Percentiles rank a stretch among this genome's conserved stretches.
Conservation (phyloP, 2,797 vertebrate species). For the Benthosema pterotum region DNA sequence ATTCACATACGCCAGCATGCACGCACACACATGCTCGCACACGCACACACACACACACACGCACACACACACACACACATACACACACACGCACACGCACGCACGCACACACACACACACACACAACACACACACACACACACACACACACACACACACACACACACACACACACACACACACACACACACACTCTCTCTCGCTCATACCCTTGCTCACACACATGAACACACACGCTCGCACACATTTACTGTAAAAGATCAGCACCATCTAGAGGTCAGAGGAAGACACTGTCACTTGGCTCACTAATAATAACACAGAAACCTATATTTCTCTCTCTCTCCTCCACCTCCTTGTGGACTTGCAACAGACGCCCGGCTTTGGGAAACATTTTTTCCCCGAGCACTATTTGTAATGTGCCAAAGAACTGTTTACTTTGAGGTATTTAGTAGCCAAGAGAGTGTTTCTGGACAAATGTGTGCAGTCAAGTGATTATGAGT, state of each 20-base stretch:
- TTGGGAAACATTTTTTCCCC: background rate
- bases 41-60: slow-evolving; percentile 32
- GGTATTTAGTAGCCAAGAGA: slow-evolving; percentile 34
- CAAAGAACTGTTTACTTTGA: slow-evolving; percentile 35
- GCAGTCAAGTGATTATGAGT: slow-evolving; percentile 21
- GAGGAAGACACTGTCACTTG: slow-evolving; percentile 8
- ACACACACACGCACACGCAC: slow-evolving; percentile 42
- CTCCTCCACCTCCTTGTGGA: background rate
- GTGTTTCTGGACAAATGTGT: slow-evolving; percentile 37
- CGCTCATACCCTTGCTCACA: slow-evolving; percentile 27
- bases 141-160: slow-evolving; percentile 16
- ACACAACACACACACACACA: slow-evolving; percentile 33
- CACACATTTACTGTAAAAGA: slow-evolving; percentile 84
- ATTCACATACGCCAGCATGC: slow-evolving; percentile 24
- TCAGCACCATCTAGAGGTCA: slow-evolving; percentile 93
- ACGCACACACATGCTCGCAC: slow-evolving; percentile 22
- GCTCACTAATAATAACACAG: background rate
- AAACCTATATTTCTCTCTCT: background rate
- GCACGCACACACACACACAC: slow-evolving; percentile 47
- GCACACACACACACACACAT: slow-evolving; percentile 19
- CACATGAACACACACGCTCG: slow-evolving; percentile 25
- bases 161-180: background rate
- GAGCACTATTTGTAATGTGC: slow-evolving; percentile 28
- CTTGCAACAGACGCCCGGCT: slow-evolving; percentile 6
- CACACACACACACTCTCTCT: slow-evolving; percentile 17